phyloP scores from a whole-genome alignment of 1,140 invertebrate genomes.

The Drosophila mojavensis region DNA sequence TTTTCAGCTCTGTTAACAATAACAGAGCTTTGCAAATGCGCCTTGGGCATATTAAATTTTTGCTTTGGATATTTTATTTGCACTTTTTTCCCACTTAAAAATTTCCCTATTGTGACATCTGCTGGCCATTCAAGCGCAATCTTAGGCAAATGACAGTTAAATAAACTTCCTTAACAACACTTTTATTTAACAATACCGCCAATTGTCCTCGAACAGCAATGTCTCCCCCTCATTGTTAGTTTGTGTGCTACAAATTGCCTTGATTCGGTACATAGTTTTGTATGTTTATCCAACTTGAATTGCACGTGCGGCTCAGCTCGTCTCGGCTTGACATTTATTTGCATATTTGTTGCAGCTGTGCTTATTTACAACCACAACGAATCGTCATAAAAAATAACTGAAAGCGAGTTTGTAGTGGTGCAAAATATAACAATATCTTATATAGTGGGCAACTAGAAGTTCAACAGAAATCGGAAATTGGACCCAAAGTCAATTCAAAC shows the following conservation, averaged over 20 bases:
- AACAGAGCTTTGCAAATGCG: not conserved
- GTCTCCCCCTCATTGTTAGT: not conserved
- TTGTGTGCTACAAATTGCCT: not conserved
- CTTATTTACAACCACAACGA: constrained; percentile 66
- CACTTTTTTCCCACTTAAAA: too few species aligned
- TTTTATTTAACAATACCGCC: constrained; percentile 24
- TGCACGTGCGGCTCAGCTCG: constrained; percentile 60
- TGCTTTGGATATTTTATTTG: too few species aligned
- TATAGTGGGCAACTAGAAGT: not conserved
- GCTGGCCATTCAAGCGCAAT: too few species aligned
- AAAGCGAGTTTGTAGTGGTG: constrained; percentile 28
- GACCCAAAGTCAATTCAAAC: constrained; percentile 1
- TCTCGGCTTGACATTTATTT: constrained; percentile 53
- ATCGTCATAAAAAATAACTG: constrained; percentile 32
- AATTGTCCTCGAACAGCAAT: constrained; percentile 17
- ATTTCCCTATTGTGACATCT: too few species aligned
- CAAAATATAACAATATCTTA: constrained; percentile 8
- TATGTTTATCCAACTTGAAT: constrained; percentile 16
- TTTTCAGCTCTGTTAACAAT: not conserved
- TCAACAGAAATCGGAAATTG: not conserved
- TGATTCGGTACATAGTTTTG: not conserved
- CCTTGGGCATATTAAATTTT: not conserved
- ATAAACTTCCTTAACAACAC: too few species aligned
- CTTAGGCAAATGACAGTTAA: not conserved
- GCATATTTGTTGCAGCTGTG: constrained; percentile 76